Conservation (phyloP, 2,797 vertebrate species). For the Anomalospiza imberbis region DNA sequence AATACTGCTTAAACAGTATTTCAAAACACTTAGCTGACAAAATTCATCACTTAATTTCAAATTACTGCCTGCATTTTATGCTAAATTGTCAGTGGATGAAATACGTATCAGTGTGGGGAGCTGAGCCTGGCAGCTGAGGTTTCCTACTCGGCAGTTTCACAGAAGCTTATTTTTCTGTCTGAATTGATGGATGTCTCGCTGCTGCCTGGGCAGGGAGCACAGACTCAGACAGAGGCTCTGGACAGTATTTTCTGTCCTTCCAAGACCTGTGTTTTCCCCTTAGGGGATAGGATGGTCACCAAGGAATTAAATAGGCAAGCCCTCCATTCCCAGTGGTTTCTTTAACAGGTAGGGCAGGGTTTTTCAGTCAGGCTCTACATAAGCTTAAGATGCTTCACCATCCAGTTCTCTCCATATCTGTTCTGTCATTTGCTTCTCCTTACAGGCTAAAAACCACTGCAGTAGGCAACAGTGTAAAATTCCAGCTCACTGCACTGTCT, state of each 20-base stretch:
- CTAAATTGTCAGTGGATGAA: constrained; percentile 7
- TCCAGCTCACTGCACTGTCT: not conserved
- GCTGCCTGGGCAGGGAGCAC: not conserved
- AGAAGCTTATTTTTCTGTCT: not conserved
- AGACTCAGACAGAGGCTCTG: not conserved
- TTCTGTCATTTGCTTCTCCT: not conserved
- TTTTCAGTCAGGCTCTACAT: not conserved
- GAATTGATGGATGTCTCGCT: not conserved
- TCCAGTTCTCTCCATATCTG: not conserved
- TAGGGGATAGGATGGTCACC: not conserved
- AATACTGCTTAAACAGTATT: constrained; percentile 43
- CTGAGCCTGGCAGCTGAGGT: not conserved
- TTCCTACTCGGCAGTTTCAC: not conserved
- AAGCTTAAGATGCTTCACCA: not conserved
- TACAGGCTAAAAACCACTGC: not conserved
- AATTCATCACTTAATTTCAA: constrained; percentile 45
- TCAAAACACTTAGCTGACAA: constrained; percentile 32
- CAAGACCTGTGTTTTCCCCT: not conserved
- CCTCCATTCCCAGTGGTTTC: not conserved
- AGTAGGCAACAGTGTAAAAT: not conserved
- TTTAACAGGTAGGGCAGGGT: not conserved
- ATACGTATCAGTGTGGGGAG: not conserved
- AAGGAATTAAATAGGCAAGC: not conserved
- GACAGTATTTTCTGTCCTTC: not conserved
- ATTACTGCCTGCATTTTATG: constrained; percentile 12